These are phyloP conservation scores for Atlantisia rogersi DNA, from an alignment of 2,113 vertebrate genomes.

Conservation along the genomic window DNA sequence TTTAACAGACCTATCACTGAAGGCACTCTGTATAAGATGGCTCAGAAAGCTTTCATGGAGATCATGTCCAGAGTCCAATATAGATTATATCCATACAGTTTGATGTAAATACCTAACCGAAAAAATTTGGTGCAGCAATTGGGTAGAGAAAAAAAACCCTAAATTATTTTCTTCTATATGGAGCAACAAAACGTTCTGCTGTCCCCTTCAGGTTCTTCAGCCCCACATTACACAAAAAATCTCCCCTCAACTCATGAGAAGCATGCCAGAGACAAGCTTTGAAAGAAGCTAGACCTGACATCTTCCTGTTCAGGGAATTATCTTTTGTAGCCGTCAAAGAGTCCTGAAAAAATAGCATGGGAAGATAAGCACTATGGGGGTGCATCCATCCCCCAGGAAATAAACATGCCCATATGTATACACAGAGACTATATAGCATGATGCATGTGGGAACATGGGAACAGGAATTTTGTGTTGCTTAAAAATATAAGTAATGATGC, in stretches of 20 bases:
- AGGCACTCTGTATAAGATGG: background rate
- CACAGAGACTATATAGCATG: slow-evolving; percentile 15
- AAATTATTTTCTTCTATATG: background rate
- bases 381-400: slow-evolving; percentile 17
- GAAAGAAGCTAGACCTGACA: background rate
- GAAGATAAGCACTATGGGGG: slow-evolving; percentile 12
- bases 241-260: background rate
- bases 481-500: slow-evolving; percentile 36
- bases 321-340: background rate
- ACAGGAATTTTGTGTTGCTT: background rate
- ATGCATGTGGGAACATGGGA: slow-evolving; percentile 28
- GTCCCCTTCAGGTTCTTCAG: background rate
- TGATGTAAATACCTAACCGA: background rate
- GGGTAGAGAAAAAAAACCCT: background rate
- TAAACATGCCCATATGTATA: slow-evolving; percentile 46
- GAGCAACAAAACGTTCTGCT: background rate
- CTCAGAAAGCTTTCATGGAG: background rate
- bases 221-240: background rate
- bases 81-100: background rate
- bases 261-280: background rate
- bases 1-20: background rate
- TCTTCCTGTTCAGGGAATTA: background rate
- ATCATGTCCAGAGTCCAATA: background rate
- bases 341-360: slow-evolving; percentile 27
- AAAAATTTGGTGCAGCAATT: background rate